phyloP scores from a whole-genome alignment of 2,113 vertebrate genomes.

The Zootoca vivipara region DNA sequence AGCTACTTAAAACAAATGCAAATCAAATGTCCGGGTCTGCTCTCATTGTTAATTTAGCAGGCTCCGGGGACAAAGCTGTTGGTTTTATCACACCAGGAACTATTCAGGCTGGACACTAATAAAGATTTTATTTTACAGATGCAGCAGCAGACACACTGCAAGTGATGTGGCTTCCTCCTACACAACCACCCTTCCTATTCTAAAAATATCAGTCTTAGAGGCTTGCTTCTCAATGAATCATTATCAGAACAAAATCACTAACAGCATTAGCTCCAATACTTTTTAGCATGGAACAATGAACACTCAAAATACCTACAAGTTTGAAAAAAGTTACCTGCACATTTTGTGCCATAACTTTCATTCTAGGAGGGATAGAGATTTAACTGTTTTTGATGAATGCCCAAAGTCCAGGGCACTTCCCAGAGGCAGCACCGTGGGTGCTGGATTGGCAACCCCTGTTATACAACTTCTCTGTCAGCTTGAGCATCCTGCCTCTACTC shows the following conservation, averaged over 20 bases:
- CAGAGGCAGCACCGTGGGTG: too few relatives aligned
- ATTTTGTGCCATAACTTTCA: too few relatives aligned
- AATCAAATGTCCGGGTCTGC: background rate
- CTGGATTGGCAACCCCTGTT: too few relatives aligned
- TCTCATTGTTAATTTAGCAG: conserved; percentile 17
- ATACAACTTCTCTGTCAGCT: too few relatives aligned
- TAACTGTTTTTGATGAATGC: background rate
- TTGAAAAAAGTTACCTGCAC: background rate
- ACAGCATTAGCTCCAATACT: background rate
- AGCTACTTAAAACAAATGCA: background rate
- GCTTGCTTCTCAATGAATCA: conserved; percentile 2
- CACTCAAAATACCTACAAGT: background rate
- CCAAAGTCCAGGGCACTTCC: background rate
- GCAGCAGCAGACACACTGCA: background rate
- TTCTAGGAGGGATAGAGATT: background rate
- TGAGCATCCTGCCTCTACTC: background rate
- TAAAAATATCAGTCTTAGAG: background rate
- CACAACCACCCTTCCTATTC: background rate
- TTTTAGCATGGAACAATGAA: background rate
- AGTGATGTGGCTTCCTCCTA: conserved; percentile 12
- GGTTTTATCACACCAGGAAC: conserved; percentile 7
- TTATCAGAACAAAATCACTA: background rate
- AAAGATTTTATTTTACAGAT: conserved; percentile 50
- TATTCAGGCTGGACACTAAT: conserved; percentile 18
- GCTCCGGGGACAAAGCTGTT: background rate